phyloP scores from a whole-genome alignment of 2,888 invertebrate genomes.

The Galerucella calmariensis region DNA sequence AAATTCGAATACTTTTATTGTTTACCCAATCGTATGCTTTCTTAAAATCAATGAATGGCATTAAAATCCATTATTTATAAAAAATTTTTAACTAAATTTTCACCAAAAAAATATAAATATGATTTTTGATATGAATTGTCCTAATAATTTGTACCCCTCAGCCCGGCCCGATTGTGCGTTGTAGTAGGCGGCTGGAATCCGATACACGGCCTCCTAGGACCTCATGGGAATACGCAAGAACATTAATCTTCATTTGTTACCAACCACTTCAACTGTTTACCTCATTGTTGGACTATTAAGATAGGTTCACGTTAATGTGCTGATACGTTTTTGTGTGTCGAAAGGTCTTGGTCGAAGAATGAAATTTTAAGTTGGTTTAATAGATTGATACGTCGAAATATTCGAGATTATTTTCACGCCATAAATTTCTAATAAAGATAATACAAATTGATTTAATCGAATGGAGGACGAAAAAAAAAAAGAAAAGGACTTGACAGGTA shows the following conservation, averaged over 20 bases:
- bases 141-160: neutral
- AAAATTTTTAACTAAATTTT: too few species aligned
- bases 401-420: slow-evolving; percentile 21
- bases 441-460: slow-evolving; percentile 42
- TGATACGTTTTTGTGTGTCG: slow-evolving; percentile 43
- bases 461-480: neutral
- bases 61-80: too few species aligned
- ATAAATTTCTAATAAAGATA: slow-evolving; percentile 27
- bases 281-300: slow-evolving; percentile 58
- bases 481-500: neutral
- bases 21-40: too few species aligned
- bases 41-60: too few species aligned
- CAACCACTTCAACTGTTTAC: slow-evolving; percentile 63
- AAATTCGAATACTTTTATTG: too few species aligned
- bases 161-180: neutral
- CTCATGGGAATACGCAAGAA: slow-evolving; percentile 59
- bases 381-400: slow-evolving; percentile 17
- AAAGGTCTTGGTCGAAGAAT: slow-evolving; percentile 16
- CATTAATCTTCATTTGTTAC: slow-evolving; percentile 66
- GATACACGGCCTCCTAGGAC: slow-evolving; percentile 45
- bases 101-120: too few species aligned
- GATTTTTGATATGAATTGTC: too few species aligned
- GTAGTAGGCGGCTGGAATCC: slow-evolving; percentile 46
- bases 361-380: slow-evolving; percentile 18
- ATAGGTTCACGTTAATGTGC: slow-evolving; percentile 53